A percentile compares a stretch with the other conserved stretches of the same genome.
These are phyloP conservation scores for Manis pentadactyla DNA, from an alignment of 2,797 vertebrate genomes.

Conservation along the genomic window DNA sequence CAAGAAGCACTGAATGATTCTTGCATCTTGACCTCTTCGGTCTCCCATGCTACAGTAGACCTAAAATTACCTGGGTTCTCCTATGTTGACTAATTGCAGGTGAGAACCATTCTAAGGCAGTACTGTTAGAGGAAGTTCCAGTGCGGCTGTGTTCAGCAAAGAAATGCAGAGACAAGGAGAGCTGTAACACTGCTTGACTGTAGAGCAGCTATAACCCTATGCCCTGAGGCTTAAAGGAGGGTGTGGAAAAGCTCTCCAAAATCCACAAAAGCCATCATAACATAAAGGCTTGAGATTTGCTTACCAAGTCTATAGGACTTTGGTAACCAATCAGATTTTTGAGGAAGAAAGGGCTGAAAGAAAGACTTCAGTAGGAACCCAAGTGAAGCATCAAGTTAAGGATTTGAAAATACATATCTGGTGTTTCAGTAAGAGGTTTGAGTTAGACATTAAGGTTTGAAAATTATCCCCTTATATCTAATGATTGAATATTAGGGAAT, in stretches of 20 bases:
- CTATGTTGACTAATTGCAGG: not conserved
- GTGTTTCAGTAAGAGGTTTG: not conserved
- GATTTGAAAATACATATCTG: not conserved
- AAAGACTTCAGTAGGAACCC: not conserved
- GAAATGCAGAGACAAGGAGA: not conserved
- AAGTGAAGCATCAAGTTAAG: not conserved
- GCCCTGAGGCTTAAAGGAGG: not conserved
- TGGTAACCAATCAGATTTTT: not conserved
- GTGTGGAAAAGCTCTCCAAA: not conserved
- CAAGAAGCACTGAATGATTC: not conserved
- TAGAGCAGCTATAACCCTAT: not conserved
- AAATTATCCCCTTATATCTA: not conserved
- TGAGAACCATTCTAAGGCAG: not conserved
- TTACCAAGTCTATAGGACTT: not conserved
- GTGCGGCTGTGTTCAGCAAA: not conserved
- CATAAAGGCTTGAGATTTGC: not conserved
- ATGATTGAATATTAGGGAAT: not conserved
- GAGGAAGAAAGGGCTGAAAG: not conserved
- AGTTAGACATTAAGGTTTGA: not conserved
- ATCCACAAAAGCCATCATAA: not conserved
- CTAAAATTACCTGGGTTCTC: not conserved
- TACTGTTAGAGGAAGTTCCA: not conserved
- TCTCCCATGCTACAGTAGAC: not conserved
- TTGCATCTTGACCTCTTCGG: not conserved
- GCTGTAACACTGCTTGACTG: not conserved